Evolutionary conservation across 2,113 vertebrate species (phyloP).

Genomic region (Phrynosoma platyrhinos): DNA sequence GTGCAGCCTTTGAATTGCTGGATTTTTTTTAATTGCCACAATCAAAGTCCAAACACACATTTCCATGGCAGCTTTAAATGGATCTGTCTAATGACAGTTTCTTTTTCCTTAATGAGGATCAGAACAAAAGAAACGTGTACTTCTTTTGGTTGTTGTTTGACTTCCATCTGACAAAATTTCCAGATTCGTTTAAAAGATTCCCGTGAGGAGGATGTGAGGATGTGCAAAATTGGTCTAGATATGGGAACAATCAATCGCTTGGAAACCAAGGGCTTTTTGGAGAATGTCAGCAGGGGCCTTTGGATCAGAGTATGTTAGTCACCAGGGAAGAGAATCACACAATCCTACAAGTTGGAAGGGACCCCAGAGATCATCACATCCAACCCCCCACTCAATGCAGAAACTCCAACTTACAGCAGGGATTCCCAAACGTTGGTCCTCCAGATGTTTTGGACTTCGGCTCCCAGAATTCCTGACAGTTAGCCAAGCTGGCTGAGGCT

Average conservation of each 20-base stretch:
- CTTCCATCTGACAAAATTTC: conserved; percentile 32
- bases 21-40: conserved; percentile 71
- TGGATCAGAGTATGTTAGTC: too few relatives aligned
- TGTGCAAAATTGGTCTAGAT: not conserved
- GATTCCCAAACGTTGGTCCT: too few relatives aligned
- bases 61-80: conserved; percentile 57
- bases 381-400: too few relatives aligned
- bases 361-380: too few relatives aligned
- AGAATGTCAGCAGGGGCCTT: too few relatives aligned
- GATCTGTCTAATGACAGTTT: conserved; percentile 60
- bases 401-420: too few relatives aligned
- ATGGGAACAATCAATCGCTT: too few relatives aligned
- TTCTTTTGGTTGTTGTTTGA: not conserved
- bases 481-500: too few relatives aligned
- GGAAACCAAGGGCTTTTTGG: not conserved
- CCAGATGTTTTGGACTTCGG: too few relatives aligned
- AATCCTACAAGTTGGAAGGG: too few relatives aligned
- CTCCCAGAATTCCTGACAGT: too few relatives aligned
- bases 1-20: conserved; percentile 48
- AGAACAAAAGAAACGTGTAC: conserved; percentile 41
- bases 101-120: conserved; percentile 44
- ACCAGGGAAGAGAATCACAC: too few relatives aligned
- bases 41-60: conserved; percentile 75
- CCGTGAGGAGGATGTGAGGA: not conserved
- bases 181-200: conserved; percentile 45